Evolutionary conservation across 2,888 invertebrate species (phyloP).

Genomic region (Autographa pulchrina): DNA sequence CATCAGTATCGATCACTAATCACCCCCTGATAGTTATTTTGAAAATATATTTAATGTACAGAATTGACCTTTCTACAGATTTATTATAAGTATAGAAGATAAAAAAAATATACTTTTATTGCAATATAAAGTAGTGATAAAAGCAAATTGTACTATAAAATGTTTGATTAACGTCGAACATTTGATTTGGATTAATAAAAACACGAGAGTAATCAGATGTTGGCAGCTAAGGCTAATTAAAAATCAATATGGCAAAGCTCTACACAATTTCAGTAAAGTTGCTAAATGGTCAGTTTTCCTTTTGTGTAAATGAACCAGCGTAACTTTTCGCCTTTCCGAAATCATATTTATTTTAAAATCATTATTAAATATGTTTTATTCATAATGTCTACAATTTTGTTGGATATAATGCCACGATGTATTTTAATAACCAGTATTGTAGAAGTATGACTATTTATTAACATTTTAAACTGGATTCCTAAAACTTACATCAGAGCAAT

Average conservation of each 20-base stretch:
- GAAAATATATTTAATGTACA: too few species aligned
- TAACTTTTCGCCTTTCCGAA: neutral
- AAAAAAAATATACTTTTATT: too few species aligned
- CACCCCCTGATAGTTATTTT: too few species aligned
- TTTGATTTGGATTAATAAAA: slow-evolving; percentile 6
- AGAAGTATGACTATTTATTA: too few species aligned
- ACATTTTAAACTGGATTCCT: too few species aligned
- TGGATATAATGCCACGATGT: too few species aligned
- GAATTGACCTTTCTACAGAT: too few species aligned
- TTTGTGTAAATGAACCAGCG: neutral
- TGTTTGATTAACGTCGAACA: neutral
- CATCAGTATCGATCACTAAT: too few species aligned
- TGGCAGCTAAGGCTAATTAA: neutral
- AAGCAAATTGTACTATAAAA: neutral
- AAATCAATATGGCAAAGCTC: neutral
- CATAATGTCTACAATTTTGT: neutral
- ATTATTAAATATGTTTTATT: neutral
- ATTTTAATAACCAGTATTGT: too few species aligned
- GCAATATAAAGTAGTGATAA: neutral
- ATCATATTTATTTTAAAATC: neutral
- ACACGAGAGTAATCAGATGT: neutral
- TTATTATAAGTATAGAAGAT: too few species aligned
- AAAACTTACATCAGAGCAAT: too few species aligned
- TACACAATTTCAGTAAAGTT: neutral
- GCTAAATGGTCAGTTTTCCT: neutral